Evolutionary conservation across 2,888 invertebrate species (phyloP).

Genomic region (Cybosia mesomella): DNA sequence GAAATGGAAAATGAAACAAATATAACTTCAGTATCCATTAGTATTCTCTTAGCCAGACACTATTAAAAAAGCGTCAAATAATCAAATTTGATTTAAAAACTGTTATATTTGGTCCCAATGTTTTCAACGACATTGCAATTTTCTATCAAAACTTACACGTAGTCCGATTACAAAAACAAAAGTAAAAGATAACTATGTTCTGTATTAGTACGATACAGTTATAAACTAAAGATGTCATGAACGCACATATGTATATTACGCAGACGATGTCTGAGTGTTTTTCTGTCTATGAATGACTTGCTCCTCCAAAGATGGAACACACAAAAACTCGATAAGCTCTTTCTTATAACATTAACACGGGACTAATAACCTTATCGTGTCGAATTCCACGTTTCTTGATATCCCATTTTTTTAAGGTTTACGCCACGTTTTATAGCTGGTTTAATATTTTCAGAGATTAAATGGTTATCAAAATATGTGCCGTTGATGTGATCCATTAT

Average conservation of each 20-base stretch:
- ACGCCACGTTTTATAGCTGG: not conserved
- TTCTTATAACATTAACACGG: constrained; percentile 8
- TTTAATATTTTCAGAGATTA: not conserved
- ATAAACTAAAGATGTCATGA: not conserved
- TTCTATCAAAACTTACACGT: not conserved
- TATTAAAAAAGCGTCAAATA: too few species aligned
- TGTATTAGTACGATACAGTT: not conserved
- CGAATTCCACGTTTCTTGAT: not conserved
- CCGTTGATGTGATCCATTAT: not conserved
- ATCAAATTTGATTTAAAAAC: too few species aligned
- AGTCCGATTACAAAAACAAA: too few species aligned
- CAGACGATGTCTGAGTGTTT: not conserved
- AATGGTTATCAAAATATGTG: not conserved
- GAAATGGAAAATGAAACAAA: not conserved
- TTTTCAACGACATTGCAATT: not conserved
- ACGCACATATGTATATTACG: not conserved
- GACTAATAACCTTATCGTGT: not conserved
- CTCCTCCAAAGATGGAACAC: not conserved
- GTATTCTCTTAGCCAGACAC: too few species aligned
- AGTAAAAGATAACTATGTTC: not conserved
- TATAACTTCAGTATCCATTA: too few species aligned
- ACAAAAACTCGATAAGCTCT: not conserved
- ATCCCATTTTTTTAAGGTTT: not conserved
- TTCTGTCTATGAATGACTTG: not conserved
- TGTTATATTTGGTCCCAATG: not conserved